phyloP scores from a whole-genome alignment of 2,888 invertebrate genomes.

The Lithosia quadra region DNA sequence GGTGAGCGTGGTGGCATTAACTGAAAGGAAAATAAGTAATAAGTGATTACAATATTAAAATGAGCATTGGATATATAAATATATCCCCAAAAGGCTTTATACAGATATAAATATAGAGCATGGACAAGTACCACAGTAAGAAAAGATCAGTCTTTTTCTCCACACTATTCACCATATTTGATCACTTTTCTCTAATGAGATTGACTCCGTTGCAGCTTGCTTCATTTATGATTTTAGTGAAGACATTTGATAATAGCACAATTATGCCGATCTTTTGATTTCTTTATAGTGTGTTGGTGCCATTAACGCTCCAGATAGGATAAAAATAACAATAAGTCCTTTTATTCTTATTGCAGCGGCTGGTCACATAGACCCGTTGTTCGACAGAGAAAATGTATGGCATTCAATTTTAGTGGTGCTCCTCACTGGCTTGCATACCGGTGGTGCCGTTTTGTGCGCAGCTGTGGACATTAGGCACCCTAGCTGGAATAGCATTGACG shows the following conservation, averaged over 20 bases:
- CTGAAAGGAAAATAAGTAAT: too few species aligned
- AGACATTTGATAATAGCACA: neutral
- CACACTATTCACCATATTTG: neutral
- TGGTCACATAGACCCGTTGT: conserved; percentile 74
- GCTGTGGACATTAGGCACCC: conserved; percentile 66
- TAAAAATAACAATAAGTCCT: neutral
- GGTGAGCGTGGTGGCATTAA: too few species aligned
- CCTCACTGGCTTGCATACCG: conserved; percentile 61
- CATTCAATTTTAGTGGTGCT: conserved; percentile 69
- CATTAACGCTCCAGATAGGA: conserved; percentile 4
- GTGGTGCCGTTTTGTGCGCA: conserved; percentile 70
- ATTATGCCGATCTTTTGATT: neutral
- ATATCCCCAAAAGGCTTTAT: neutral
- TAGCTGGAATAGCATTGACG: conserved; percentile 45
- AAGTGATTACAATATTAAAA: too few species aligned
- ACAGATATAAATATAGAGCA: neutral
- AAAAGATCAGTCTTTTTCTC: neutral
- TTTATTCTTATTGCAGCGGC: conserved; percentile 60
- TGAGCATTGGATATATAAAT: too few species aligned
- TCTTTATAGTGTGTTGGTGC: conserved; percentile 3
- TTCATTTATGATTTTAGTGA: too few species aligned
- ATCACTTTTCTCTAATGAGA: too few species aligned
- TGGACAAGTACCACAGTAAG: neutral
- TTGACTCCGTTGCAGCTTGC: neutral
- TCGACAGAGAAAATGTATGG: conserved; percentile 76